Conservation (phyloP, 2,888 invertebrate species). For the Germaria angustata region DNA sequence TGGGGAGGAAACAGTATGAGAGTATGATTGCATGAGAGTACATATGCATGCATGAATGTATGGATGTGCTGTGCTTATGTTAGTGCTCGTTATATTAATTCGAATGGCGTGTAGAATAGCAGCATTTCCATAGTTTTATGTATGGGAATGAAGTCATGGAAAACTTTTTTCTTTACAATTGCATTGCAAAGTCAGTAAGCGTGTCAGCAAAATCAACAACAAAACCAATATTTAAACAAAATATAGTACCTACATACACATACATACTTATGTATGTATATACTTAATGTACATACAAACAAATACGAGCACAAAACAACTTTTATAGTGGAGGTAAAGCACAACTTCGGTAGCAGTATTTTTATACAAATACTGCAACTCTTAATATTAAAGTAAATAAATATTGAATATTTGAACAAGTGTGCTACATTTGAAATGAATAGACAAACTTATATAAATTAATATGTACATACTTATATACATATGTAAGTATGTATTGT, state of each 20-base stretch:
- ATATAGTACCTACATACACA: constrained; percentile 2
- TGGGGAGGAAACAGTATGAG: constrained; percentile 41
- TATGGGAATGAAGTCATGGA: constrained; percentile 66
- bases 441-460: constrained; percentile 5
- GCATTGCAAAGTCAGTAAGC: constrained; percentile 63
- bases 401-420: constrained; percentile 62
- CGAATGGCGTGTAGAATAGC: constrained; percentile 45
- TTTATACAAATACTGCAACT: constrained; percentile 22
- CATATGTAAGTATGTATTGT: not conserved
- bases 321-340: constrained; percentile 34
- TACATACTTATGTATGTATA: too few relatives aligned
- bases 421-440: constrained; percentile 61
- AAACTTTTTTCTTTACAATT: constrained; percentile 46
- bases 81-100: not conserved
- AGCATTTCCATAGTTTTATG: constrained; percentile 22
- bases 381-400: constrained; percentile 47
- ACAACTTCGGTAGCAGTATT: constrained; percentile 19
- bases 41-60: not conserved
- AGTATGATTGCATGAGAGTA: not conserved
- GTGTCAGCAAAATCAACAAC: constrained; percentile 59
- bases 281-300: constrained; percentile 18
- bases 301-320: constrained; percentile 13
- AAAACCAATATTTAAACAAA: constrained; percentile 11
- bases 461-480: not conserved
- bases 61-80: not conserved